Conservation (phyloP, 2,113 vertebrate species). For the Tenebrosternarchus preto region DNA sequence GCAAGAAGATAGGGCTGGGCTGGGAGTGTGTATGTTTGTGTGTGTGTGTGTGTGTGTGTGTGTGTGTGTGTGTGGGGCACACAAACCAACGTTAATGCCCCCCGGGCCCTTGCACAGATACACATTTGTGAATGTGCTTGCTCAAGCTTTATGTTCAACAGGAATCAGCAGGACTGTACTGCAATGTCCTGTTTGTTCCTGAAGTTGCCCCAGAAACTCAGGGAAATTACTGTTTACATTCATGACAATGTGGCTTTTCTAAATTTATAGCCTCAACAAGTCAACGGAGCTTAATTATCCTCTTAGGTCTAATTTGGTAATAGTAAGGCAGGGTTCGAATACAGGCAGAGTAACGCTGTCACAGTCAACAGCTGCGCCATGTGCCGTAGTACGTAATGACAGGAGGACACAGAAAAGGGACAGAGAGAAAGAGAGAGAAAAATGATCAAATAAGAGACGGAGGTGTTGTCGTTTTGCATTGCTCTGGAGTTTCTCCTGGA, state of each 20-base stretch:
- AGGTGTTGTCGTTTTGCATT: conserved; percentile 54
- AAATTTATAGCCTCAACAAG: neutral
- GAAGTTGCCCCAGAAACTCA: neutral
- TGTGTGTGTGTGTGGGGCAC: too few relatives aligned
- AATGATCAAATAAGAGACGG: conserved; percentile 35
- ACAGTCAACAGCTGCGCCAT: conserved; percentile 32
- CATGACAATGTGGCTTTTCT: neutral
- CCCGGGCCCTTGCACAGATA: neutral
- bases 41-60: conserved; percentile 13
- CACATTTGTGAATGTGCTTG: neutral
- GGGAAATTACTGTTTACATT: neutral
- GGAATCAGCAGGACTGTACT: neutral
- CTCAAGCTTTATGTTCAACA: neutral
- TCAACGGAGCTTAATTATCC: neutral
- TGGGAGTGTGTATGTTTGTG: conserved; percentile 17
- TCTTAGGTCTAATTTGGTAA: conserved; percentile 10
- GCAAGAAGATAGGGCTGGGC: conserved; percentile 19
- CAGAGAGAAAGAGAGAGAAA: conserved; percentile 54
- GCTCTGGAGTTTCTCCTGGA: conserved; percentile 45
- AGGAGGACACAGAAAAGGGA: conserved; percentile 34
- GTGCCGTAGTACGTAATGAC: neutral
- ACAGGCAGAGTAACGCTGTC: conserved; percentile 5
- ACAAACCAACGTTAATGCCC: neutral
- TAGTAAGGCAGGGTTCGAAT: conserved; percentile 3
- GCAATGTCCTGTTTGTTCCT: neutral